Evolutionary conservation across 2,888 invertebrate genomes (phyloP), one percentile per base, ranked within the genome.

Genomic region (Penaeus monodon): DNA sequence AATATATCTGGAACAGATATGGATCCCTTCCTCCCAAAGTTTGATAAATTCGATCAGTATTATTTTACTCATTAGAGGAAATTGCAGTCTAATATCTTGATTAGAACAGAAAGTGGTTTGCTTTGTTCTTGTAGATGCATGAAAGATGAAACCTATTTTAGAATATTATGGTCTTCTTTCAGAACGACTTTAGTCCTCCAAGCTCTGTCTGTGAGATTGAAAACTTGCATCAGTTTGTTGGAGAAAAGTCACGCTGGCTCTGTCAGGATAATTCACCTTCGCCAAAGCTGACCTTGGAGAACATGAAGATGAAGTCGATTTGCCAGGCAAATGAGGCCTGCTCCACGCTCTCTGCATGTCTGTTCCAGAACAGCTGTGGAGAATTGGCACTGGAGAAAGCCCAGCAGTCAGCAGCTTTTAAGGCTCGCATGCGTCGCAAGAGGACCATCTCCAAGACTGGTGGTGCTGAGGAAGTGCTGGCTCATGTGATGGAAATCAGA

Each of bases 261-360:
- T 79, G 83, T 68, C 66, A 33, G 33, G 82, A 70, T 70, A 66
- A 65, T 20, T 27, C 82, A 44, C 27, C 65, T 49, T 29, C 49
- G 24, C 33, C 66, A 8, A 57, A 70, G 38, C 27, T 63, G n/a
- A 27, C 44, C 12, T 22, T 65, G 65, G 73, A 87, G 17, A 70
- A 87, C 12, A 27, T 87, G 27, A n/a, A 87, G 24, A 33, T 87
- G 27, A n/a, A 33, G 24, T 78, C 77, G n/a, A 82, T 80, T 33
- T 89, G 89, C 74, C 84, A 84, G 44, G 89, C 86, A 1, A 89
- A 89, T 66, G 89, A 89, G 64, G 68, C 68, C 22, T 89, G 89
- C 65, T 64, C 81, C 10, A 73, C 86, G 8, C 86, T 89, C 64
- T 65, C 76, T 24, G 86, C 86, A 20, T 89, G 89, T 68, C 27